Conservation (phyloP, 2,888 invertebrate species). For the Fissipunctia ypsillon region DNA sequence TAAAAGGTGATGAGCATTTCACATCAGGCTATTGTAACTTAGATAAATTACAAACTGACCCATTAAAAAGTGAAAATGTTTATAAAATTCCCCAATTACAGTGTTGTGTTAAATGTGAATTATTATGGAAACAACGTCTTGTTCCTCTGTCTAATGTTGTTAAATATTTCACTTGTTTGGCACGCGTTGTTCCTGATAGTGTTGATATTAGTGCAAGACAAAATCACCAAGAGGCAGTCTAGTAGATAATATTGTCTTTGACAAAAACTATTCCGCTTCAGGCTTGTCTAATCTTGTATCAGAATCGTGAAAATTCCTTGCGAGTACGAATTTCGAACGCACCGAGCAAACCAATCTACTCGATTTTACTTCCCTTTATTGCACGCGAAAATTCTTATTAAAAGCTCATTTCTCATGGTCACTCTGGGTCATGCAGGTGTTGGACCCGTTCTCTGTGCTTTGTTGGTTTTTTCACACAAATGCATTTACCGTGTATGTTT, state of each 20-base stretch:
- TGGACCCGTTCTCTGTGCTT: constrained; percentile 4
- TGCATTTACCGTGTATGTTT: constrained; percentile 38
- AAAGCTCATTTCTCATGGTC: not conserved
- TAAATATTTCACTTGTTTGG: not conserved
- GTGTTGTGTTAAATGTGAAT: not conserved
- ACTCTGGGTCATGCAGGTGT: not conserved
- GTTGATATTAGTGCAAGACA: not conserved
- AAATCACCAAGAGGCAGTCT: not conserved
- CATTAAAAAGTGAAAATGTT: too few species aligned
- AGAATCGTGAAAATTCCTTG: not conserved
- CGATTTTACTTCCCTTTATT: not conserved
- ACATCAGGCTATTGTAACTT: too few species aligned
- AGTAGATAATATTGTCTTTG: not conserved
- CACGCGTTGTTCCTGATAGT: not conserved
- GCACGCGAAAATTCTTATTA: not conserved
- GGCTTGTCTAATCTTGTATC: not conserved
- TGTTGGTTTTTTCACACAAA: constrained; percentile 37
- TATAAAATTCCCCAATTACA: not conserved
- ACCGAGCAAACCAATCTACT: not conserved
- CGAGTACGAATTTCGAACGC: not conserved
- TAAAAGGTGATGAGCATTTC: too few species aligned
- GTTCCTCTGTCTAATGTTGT: not conserved
- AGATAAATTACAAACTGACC: too few species aligned
- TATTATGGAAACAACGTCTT: not conserved
- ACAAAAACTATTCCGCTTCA: not conserved